Conservation (phyloP, 2,888 invertebrate species). For the Drosophila diplacantha region DNA sequence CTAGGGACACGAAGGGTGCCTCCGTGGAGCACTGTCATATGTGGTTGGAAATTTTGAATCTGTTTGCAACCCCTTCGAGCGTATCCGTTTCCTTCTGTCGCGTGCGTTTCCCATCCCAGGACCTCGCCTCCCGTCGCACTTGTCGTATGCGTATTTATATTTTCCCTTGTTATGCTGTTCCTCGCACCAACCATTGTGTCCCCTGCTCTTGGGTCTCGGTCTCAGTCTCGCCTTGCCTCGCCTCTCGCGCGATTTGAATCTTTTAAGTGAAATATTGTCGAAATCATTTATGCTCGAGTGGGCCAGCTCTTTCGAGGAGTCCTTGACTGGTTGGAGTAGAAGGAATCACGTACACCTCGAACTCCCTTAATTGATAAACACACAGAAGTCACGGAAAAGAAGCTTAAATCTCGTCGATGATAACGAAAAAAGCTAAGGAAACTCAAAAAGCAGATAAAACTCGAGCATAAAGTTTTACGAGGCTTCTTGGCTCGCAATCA, state of each 20-base stretch:
- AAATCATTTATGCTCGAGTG: slow-evolving; percentile 71
- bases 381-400: slow-evolving; percentile 60
- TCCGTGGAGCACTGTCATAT: slow-evolving; percentile 73
- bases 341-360: slow-evolving; percentile 47
- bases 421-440: slow-evolving; percentile 40
- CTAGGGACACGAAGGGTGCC: slow-evolving; percentile 32
- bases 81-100: slow-evolving; percentile 74
- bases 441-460: slow-evolving; percentile 55
- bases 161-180: slow-evolving; percentile 56
- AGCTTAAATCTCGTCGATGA: slow-evolving; percentile 61
- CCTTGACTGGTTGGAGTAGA: background rate
- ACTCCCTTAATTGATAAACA: slow-evolving; percentile 62
- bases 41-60: slow-evolving; percentile 75
- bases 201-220: slow-evolving; percentile 10
- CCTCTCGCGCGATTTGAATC: slow-evolving; percentile 71
- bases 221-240: slow-evolving; percentile 11
- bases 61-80: slow-evolving; percentile 74
- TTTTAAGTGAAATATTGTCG: slow-evolving; percentile 74
- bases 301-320: slow-evolving; percentile 21
- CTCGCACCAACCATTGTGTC: slow-evolving; percentile 30
- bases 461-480: slow-evolving; percentile 59
- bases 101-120: slow-evolving; percentile 53
- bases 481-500: slow-evolving; percentile 53
- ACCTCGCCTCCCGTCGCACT: slow-evolving; percentile 34
- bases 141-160: slow-evolving; percentile 72